Conservation (phyloP, 2,113 vertebrate species). For the Bambusicola thoracicus region DNA sequence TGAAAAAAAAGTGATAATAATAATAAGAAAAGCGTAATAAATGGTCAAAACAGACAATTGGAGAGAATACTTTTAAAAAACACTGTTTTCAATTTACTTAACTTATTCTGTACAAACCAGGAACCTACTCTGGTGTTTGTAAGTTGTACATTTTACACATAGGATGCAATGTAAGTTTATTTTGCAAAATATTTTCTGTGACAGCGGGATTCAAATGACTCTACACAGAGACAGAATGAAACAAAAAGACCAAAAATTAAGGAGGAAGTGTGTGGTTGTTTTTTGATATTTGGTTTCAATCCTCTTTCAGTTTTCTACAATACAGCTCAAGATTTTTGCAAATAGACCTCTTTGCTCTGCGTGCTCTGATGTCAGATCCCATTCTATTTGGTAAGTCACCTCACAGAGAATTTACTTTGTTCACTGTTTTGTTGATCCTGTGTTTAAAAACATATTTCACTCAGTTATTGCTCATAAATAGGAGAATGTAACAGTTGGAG, state of each 20-base stretch:
- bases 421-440: not conserved
- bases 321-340: not conserved
- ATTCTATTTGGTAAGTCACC: not conserved
- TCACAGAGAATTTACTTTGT: not conserved
- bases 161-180: not conserved
- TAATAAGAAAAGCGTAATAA: not conserved
- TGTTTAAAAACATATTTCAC: not conserved
- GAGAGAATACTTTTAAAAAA: not conserved
- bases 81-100: not conserved
- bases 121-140: not conserved
- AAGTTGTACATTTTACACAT: too few relatives aligned
- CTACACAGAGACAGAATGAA: not conserved
- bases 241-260: not conserved
- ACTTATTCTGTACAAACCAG: not conserved
- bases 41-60: not conserved
- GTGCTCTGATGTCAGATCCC: not conserved
- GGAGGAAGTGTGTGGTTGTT: not conserved
- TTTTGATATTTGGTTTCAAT: not conserved
- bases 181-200: not conserved
- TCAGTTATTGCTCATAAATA: not conserved
- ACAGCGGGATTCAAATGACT: not conserved
- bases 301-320: not conserved
- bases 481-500: not conserved
- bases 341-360: not conserved
- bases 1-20: conserved; percentile 56